These are phyloP conservation scores for Portunus trituberculatus DNA, from an alignment of 1,140 invertebrate genomes.

Conservation along the genomic window DNA sequence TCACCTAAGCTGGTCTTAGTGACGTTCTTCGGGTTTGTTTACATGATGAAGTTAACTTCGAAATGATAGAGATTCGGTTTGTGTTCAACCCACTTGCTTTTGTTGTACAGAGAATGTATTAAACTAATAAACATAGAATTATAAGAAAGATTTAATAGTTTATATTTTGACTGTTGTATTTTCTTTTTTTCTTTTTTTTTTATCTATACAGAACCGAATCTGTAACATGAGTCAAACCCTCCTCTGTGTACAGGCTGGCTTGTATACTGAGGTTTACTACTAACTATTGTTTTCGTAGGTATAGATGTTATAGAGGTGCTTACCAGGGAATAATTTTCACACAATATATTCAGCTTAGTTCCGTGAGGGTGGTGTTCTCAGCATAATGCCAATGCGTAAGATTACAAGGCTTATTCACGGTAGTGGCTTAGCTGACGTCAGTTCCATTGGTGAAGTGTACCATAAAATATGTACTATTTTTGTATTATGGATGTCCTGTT, in stretches of 20 bases:
- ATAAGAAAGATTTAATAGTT: neutral
- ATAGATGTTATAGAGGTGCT: neutral
- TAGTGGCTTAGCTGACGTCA: too few species aligned
- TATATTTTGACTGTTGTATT: too few species aligned
- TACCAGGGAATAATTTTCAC: neutral
- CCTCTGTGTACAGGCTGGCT: neutral
- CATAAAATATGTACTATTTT: too few species aligned
- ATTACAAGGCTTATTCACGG: too few species aligned
- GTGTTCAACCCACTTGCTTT: neutral
- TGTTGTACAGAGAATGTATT: neutral
- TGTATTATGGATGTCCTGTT: too few species aligned
- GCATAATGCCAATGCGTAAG: neutral
- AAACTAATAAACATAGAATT: neutral
- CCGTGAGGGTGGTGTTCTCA: neutral
- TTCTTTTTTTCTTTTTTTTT: too few species aligned
- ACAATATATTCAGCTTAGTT: neutral
- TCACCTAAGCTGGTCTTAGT: neutral
- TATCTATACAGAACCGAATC: neutral
- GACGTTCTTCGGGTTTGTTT: neutral
- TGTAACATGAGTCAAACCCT: neutral
- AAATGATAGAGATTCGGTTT: neutral
- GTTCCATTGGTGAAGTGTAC: too few species aligned
- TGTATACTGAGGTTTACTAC: neutral
- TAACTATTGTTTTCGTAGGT: neutral
- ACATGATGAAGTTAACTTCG: neutral